A percentile compares a stretch with the other conserved stretches of the same genome.
These are phyloP conservation scores for Genyomyrus donnyi DNA, from an alignment of 2,113 vertebrate species.

Conservation along the genomic window DNA sequence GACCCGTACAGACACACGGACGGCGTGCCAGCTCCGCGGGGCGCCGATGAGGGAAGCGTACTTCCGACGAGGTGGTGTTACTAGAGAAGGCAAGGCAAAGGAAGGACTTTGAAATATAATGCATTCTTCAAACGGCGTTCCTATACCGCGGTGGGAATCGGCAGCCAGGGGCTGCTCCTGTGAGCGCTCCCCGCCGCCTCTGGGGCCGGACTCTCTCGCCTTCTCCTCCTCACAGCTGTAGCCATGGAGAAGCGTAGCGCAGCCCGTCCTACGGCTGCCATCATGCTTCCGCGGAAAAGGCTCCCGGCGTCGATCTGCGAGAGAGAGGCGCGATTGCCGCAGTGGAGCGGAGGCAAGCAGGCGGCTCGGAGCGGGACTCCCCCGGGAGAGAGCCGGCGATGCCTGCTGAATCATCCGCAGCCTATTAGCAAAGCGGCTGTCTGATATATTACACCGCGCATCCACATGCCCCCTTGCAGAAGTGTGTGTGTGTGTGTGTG, in stretches of 20 bases:
- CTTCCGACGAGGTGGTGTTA: not conserved
- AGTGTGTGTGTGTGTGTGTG: not conserved
- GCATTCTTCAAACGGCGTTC: not conserved
- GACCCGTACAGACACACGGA: not conserved
- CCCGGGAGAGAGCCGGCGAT: slow-evolving; percentile 36
- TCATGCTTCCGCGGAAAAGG: not conserved
- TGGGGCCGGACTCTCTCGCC: not conserved
- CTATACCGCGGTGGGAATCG: not conserved
- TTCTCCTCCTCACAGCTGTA: not conserved
- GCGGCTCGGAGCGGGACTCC: slow-evolving; percentile 36
- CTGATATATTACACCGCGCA: slow-evolving; percentile 42
- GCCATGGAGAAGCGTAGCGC: not conserved
- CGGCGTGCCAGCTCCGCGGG: not conserved
- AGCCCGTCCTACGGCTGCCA: not conserved
- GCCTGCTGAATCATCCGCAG: slow-evolving; percentile 45
- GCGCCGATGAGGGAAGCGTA: no score
- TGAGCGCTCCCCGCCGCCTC: not conserved
- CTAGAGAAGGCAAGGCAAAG: not conserved
- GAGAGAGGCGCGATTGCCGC: slow-evolving; percentile 12
- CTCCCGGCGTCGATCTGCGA: not conserved
- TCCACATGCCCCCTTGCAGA: not conserved
- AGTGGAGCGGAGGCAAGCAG: slow-evolving; percentile 28
- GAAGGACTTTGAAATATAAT: not conserved
- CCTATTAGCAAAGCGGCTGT: slow-evolving; percentile 40
- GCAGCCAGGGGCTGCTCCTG: not conserved